Conservation (phyloP, 2,888 invertebrate genomes). For the Subacronicta megacephala region DNA sequence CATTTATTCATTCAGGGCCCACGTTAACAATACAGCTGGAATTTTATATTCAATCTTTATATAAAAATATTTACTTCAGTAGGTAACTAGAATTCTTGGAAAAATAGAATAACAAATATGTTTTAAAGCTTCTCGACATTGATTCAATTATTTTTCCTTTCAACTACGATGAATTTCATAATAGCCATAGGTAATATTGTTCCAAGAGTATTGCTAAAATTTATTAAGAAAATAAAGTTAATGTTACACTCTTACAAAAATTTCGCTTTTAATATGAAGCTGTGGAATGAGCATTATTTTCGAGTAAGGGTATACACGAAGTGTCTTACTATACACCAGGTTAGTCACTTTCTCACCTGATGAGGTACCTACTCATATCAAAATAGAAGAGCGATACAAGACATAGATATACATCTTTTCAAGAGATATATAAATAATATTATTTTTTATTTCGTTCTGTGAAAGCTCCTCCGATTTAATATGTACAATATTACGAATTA, state of each 20-base stretch:
- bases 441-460: constrained; percentile 1
- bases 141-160: constrained; percentile 2
- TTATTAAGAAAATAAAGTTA: neutral
- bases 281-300: too few species aligned
- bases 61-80: neutral
- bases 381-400: too few species aligned
- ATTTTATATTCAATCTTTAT: too few species aligned
- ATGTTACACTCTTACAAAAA: neutral
- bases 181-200: neutral
- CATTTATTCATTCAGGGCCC: too few species aligned
- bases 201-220: neutral
- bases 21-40: too few species aligned
- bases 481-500: constrained; percentile 4
- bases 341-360: too few species aligned
- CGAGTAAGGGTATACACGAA: too few species aligned
- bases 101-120: neutral
- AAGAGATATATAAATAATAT: too few species aligned
- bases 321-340: too few species aligned
- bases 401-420: too few species aligned
- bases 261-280: neutral
- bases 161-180: neutral
- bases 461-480: constrained; percentile 7
- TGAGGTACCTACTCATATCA: too few species aligned
- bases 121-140: constrained; percentile 2
- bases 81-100: neutral